Evolutionary conservation across 2,888 invertebrate species (phyloP).

Genomic region (Zygogramma bicolorata): DNA sequence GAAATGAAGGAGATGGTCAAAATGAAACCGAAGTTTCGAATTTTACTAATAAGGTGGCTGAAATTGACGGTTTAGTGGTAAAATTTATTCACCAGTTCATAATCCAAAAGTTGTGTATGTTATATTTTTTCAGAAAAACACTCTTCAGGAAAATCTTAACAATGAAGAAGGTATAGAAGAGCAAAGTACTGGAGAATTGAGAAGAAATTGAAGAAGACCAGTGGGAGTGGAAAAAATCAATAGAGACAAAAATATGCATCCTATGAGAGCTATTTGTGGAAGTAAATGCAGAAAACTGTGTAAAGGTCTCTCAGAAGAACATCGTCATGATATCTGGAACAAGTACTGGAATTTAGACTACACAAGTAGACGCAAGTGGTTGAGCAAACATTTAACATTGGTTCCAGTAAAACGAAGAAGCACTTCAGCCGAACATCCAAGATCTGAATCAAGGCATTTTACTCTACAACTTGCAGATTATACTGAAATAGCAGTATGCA

Average conservation of each 20-base stretch:
- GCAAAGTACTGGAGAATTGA: too few relatives aligned
- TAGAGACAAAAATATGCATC: not conserved
- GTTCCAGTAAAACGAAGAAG: not conserved
- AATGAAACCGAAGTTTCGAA: too few relatives aligned
- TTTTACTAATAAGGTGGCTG: too few relatives aligned
- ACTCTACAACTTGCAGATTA: not conserved
- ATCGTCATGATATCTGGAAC: not conserved
- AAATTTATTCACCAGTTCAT: too few relatives aligned
- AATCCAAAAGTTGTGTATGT: too few relatives aligned
- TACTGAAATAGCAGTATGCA: not conserved
- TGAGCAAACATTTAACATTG: not conserved
- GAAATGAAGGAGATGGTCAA: too few relatives aligned
- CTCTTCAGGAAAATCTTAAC: too few relatives aligned
- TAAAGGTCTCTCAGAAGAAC: not conserved
- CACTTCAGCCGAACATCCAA: not conserved
- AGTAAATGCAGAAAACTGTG: too few relatives aligned
- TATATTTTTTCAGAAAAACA: too few relatives aligned
- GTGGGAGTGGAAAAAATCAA: not conserved
- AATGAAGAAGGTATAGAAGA: too few relatives aligned
- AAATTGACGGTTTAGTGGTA: too few relatives aligned
- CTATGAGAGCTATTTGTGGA: too few relatives aligned
- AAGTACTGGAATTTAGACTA: conserved; percentile 8
- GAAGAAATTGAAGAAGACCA: not conserved
- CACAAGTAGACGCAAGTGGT: conserved; percentile 4
- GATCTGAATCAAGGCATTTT: conserved; percentile 6